Conservation (phyloP, 23 tunicate genomes). For the Clavelina lepadiformis region DNA sequence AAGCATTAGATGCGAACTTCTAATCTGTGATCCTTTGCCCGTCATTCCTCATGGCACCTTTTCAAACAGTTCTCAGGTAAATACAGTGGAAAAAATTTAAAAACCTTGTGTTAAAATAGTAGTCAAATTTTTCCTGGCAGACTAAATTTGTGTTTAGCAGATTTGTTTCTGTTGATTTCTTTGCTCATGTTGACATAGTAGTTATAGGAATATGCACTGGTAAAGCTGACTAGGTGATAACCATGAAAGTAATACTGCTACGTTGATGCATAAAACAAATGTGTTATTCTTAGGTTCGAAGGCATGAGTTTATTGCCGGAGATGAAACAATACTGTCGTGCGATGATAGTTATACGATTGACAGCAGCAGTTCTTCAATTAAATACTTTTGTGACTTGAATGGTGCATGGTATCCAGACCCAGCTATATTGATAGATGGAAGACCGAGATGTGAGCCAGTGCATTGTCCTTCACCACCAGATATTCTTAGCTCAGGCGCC, state of each 20-base stretch:
- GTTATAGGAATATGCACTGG: too few relatives aligned
- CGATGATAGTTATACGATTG: conserved; percentile 39
- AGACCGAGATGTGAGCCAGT: conserved; percentile 16
- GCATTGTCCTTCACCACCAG: conserved; percentile 30
- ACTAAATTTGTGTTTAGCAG: too few relatives aligned
- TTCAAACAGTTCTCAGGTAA: too few relatives aligned
- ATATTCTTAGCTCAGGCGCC: conserved; percentile 13
- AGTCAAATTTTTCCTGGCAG: too few relatives aligned
- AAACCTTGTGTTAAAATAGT: too few relatives aligned
- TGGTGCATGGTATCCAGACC: conserved; percentile 48
- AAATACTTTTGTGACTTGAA: conserved; percentile 24
- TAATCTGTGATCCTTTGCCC: conserved; percentile 42
- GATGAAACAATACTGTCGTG: conserved; percentile 40
- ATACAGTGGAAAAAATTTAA: too few relatives aligned
- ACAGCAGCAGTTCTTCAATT: conserved; percentile 4
- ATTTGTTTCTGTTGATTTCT: too few relatives aligned
- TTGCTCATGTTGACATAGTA: too few relatives aligned
- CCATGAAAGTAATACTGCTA: too few relatives aligned
- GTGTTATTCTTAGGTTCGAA: conserved; percentile 10
- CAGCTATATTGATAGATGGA: background rate
- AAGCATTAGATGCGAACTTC: conserved; percentile 37
- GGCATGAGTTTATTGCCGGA: conserved; percentile 29
- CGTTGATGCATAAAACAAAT: background rate
- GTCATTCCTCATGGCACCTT: conserved; percentile 16
- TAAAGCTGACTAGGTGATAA: too few relatives aligned